A percentile compares a stretch with the other conserved stretches of the same genome.
Evolutionary conservation across 2,888 invertebrate genomes (phyloP).

Genomic region (Scaptomyza tumidula): DNA sequence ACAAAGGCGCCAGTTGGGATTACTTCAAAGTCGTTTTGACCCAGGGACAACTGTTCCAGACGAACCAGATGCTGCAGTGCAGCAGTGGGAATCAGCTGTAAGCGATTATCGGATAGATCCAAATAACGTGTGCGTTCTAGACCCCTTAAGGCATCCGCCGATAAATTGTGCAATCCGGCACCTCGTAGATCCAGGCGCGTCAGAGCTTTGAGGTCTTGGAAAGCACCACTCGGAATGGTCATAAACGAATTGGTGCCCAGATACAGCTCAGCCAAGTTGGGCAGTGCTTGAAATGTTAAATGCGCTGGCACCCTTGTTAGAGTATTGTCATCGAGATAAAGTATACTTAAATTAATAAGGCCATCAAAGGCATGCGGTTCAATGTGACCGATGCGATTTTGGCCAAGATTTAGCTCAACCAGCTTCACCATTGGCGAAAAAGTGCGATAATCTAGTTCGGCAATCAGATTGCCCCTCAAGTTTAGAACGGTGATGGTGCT

Average conservation of each 20-base stretch:
- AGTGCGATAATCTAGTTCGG: conserved; percentile 90
- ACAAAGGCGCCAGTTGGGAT: conserved; percentile 91
- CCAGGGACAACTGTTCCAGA: conserved; percentile 92
- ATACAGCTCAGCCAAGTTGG: conserved; percentile 92
- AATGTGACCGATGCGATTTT: conserved; percentile 92
- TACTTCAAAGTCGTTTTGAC: conserved; percentile 91
- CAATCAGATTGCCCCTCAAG: conserved; percentile 92
- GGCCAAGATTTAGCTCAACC: conserved; percentile 93
- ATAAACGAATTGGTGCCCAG: conserved; percentile 93
- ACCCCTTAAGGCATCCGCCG: conserved; percentile 90
- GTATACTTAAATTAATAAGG: conserved; percentile 89
- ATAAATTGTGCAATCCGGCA: conserved; percentile 92
- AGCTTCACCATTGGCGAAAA: conserved; percentile 91
- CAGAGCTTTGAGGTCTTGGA: conserved; percentile 90
- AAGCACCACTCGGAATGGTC: conserved; percentile 90
- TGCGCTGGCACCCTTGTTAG: conserved; percentile 90
- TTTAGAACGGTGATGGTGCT: conserved; percentile 92
- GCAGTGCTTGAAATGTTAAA: conserved; percentile 88
- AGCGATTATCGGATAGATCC: conserved; percentile 92
- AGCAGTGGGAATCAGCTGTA: conserved; percentile 90
- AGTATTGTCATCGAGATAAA: conserved; percentile 94
- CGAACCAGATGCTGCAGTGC: conserved; percentile 89
- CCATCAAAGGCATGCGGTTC: conserved; percentile 92
- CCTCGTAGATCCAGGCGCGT: conserved; percentile 92
- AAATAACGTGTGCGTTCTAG: conserved; percentile 89